These are phyloP conservation scores for Myathropa florea DNA, from an alignment of 2,888 invertebrate genomes.

Conservation along the genomic window DNA sequence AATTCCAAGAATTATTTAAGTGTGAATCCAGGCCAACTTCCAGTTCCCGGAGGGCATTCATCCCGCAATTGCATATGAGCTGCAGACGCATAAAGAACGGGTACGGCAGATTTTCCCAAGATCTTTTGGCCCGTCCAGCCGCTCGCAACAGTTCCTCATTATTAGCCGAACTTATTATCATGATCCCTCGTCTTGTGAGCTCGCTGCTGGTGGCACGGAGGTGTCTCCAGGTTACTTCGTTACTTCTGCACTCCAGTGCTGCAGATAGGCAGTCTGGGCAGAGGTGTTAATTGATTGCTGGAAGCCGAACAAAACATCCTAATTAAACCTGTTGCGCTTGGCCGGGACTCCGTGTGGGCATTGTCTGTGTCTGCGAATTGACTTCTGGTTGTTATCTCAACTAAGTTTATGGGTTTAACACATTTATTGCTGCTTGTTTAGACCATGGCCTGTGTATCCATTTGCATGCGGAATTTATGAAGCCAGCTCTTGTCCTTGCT, in stretches of 20 bases:
- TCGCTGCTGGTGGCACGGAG: not conserved
- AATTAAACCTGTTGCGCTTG: slow-evolving; percentile 38
- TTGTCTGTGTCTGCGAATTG: not conserved
- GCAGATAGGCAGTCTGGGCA: slow-evolving; percentile 3
- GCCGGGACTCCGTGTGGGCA: not conserved
- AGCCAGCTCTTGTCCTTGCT: not conserved
- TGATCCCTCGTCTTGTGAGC: slow-evolving; percentile 5
- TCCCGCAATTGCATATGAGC: slow-evolving; percentile 26
- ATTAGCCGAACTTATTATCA: slow-evolving; percentile 49
- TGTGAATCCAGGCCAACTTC: slow-evolving; percentile 38
- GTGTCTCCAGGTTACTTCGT: not conserved
- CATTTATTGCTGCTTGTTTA: not conserved
- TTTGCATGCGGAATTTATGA: not conserved
- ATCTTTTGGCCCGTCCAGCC: too few species aligned
- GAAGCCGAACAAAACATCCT: slow-evolving; percentile 29
- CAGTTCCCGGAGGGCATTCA: slow-evolving; percentile 49
- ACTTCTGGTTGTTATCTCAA: slow-evolving; percentile 9
- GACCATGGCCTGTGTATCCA: not conserved
- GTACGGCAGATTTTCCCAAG: not conserved
- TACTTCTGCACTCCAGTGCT: slow-evolving; percentile 33
- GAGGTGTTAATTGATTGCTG: slow-evolving; percentile 57
- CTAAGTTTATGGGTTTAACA: slow-evolving; percentile 20
- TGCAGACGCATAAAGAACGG: not conserved
- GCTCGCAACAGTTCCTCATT: not conserved
- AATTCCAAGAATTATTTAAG: slow-evolving; percentile 48